phyloP scores from a whole-genome alignment of 2,888 invertebrate genomes.

The Melanostoma mellinum region DNA sequence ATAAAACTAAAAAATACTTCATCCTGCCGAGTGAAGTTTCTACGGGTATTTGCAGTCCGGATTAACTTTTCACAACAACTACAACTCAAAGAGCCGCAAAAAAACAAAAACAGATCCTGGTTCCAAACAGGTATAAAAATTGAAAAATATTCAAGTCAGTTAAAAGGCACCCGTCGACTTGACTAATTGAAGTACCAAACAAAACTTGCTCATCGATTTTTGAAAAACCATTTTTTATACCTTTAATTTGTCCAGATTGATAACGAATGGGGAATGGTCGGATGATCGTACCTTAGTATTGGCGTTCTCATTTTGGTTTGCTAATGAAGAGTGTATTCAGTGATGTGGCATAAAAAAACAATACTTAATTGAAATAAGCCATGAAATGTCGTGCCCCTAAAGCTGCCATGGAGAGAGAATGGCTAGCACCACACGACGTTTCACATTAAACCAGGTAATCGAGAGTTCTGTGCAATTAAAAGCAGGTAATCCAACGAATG shows the following conservation, averaged over 20 bases:
- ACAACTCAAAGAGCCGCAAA: constrained; percentile 40
- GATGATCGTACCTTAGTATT: constrained; percentile 5
- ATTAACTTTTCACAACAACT: constrained; percentile 49
- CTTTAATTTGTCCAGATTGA: not conserved
- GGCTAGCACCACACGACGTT: not conserved
- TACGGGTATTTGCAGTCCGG: not conserved
- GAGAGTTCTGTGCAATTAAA: constrained; percentile 58
- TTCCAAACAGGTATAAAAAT: constrained; percentile 10
- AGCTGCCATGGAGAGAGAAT: not conserved
- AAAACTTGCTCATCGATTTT: constrained; percentile 54
- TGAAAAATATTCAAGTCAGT: constrained; percentile 25
- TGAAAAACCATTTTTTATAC: constrained; percentile 40
- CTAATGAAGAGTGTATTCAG: constrained; percentile 13
- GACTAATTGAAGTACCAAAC: constrained; percentile 47
- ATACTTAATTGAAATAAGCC: constrained; percentile 62
- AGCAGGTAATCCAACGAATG: constrained; percentile 50
- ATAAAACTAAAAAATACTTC: constrained; percentile 42
- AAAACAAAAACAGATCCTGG: not conserved
- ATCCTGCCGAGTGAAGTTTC: constrained; percentile 14
- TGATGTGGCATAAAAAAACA: constrained; percentile 36
- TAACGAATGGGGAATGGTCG: constrained; percentile 1
- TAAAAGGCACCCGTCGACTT: constrained; percentile 36
- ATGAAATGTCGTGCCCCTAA: constrained; percentile 53
- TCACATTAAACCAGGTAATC: constrained; percentile 39
- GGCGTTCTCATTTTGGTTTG: not conserved